Evolutionary conservation across 2,797 vertebrate species (phyloP).

Genomic region (Champsocephalus esox): DNA sequence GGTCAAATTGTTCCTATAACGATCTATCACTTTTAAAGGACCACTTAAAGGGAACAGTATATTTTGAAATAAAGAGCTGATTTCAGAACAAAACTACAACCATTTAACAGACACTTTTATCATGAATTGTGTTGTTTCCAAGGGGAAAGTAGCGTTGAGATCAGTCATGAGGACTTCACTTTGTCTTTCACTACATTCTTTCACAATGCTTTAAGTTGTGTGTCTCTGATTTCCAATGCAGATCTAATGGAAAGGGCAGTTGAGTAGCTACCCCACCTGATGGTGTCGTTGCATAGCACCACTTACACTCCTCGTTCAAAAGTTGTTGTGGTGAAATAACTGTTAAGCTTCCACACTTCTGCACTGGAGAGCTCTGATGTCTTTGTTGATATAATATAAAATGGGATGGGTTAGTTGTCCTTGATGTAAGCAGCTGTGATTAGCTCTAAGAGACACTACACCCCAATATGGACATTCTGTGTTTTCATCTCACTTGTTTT

Average conservation of each 20-base stretch:
- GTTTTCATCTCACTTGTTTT: constrained; percentile 76
- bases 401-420: constrained; percentile 68
- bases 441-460: constrained; percentile 74
- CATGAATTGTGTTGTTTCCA: constrained; percentile 53
- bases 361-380: constrained; percentile 57
- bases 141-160: constrained; percentile 50
- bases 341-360: constrained; percentile 50
- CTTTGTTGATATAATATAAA: constrained; percentile 55
- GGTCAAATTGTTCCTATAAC: constrained; percentile 67
- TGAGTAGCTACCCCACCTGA: constrained; percentile 57
- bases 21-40: constrained; percentile 81
- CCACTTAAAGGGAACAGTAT: constrained; percentile 79
- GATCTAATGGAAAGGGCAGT: constrained; percentile 56
- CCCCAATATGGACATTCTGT: constrained; percentile 69
- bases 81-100: constrained; percentile 60
- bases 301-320: constrained; percentile 52
- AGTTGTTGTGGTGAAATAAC: constrained; percentile 41
- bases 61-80: constrained; percentile 56
- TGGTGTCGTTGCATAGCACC: constrained; percentile 61
- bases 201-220: constrained; percentile 67
- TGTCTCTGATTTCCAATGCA: constrained; percentile 41
- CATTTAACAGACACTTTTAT: constrained; percentile 35
- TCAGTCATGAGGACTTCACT: constrained; percentile 51
- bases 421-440: constrained; percentile 65
- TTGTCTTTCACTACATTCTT: constrained; percentile 62